Base-by-base conservation (phyloP, 2,113 vertebrate genomes). In the Mystacornis crossleyi region DNA sequence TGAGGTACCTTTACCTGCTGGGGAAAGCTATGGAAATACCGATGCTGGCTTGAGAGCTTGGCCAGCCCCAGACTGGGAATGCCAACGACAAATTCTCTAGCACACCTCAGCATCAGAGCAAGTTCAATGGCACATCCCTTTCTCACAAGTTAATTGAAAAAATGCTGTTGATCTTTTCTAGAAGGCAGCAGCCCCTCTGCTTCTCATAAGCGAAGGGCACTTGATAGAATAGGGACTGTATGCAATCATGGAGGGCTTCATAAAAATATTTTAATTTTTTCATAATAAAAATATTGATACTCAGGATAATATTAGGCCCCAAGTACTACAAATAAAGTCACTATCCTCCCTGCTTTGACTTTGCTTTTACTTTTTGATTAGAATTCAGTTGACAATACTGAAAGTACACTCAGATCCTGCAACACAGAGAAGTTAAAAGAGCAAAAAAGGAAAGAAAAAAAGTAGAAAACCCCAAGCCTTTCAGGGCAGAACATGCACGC, bases 381-480 rank as follows among this genome's bases (percentile, higher is more conserved):
- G n/a, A 85, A 79, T 86, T 94, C 65, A 82, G 45, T 40, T 72
- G 73, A 86, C 53, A 79, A 34, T 31, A 62, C 42, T 72, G 66
- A 85, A 88, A 65, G 14, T 21, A 47, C 23, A 43, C 9, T 91
- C 55, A 83, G 58, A 94, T 88, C 81, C 38, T 66, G 47, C 26
- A 91, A 82, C 58, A 65, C 26, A 77, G 24, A 48, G 8, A 42
- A 82, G 38, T 40, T 65, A 47, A 94, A 79, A 92, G 70, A 55
- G 38, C 7, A 50, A 57, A 71, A 57, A 43, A 13, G 4, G 6
- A 24, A 47, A 26, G 10, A 80, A 65, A 66, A 36, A 36, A 64
- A 55, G 31, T 5, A 83, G 33, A 91, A 92, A 73, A 5, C 3
- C 1, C 38, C 8, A 53, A 66, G 29, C 77, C 55, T 91, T 78